Evolutionary conservation across 2,113 vertebrate species (phyloP).

Genomic region (Dromiciops gliroides): DNA sequence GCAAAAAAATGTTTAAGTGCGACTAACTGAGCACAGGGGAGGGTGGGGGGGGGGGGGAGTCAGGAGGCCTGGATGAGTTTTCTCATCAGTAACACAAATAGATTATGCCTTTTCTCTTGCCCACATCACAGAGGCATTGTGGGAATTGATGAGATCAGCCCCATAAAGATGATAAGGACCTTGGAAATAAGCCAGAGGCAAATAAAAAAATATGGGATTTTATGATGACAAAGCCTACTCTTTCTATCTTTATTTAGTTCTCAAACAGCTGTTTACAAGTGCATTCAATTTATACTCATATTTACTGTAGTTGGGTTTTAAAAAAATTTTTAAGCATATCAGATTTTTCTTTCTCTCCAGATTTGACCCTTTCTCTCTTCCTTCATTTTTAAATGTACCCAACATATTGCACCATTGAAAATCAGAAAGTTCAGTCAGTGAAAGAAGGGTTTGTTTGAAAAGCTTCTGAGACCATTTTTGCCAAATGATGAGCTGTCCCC

Average conservation of each 20-base stretch:
- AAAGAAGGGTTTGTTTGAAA: slow-evolving; percentile 8
- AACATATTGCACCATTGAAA: slow-evolving; percentile 61
- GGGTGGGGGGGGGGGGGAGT: too few species aligned
- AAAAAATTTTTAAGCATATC: slow-evolving; percentile 12
- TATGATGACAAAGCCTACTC: slow-evolving; percentile 34
- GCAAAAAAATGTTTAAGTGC: slow-evolving; percentile 14
- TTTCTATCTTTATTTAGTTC: slow-evolving; percentile 42
- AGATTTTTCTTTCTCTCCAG: slow-evolving; percentile 36
- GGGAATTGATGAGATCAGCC: slow-evolving; percentile 18
- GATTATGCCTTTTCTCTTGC: not conserved
- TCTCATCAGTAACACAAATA: slow-evolving; percentile 46
- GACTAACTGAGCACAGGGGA: slow-evolving; percentile 33
- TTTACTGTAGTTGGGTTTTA: slow-evolving; percentile 48
- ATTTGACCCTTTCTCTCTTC: not conserved
- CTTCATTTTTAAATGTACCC: slow-evolving; percentile 31
- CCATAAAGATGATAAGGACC: slow-evolving; percentile 33
- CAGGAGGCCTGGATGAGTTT: slow-evolving; percentile 36
- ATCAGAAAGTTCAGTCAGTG: slow-evolving; percentile 28
- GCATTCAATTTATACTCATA: slow-evolving; percentile 51
- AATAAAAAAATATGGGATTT: slow-evolving; percentile 27
- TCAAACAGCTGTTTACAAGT: slow-evolving; percentile 21
- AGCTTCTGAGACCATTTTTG: slow-evolving; percentile 77
- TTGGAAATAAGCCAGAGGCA: slow-evolving; percentile 44
- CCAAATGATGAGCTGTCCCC: slow-evolving; percentile 50
- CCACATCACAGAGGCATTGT: not conserved